These are phyloP conservation scores for cat (Felis catus) DNA, from an alignment of 2,113 vertebrate species.

Conservation along the genomic window F.catus_Fca126_mat1.0 CM031414.1:84002001-84002500, in stretches of 20 bases:
- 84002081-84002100: constrained; percentile 98
- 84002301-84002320: constrained; percentile 79
- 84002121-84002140: constrained; percentile 99
- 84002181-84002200: neutral
- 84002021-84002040: constrained; percentile 34
- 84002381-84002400: constrained; percentile 88
- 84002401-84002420: constrained; percentile 92
- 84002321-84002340: constrained; percentile 65
- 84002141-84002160: constrained; percentile 99
- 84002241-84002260: constrained; percentile 72
- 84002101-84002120: constrained; percentile 99
- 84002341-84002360: constrained; percentile 75
- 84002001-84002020: neutral
- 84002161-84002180: constrained; percentile 79
- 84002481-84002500: constrained; percentile 99
- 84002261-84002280: constrained; percentile 85
- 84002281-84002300: constrained; percentile 79
- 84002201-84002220: constrained; percentile 27
- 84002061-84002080: constrained; percentile 99
- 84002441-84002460: constrained; percentile 95
- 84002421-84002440: constrained; percentile 90
- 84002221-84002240: constrained; percentile 76
- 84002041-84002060: constrained; percentile 80
- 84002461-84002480: constrained; percentile 99
- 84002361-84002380: constrained; percentile 70